These are phyloP conservation scores for Kryphioiulus occultus DNA, from an alignment of 2,888 invertebrate species.

Conservation along the genomic window DNA sequence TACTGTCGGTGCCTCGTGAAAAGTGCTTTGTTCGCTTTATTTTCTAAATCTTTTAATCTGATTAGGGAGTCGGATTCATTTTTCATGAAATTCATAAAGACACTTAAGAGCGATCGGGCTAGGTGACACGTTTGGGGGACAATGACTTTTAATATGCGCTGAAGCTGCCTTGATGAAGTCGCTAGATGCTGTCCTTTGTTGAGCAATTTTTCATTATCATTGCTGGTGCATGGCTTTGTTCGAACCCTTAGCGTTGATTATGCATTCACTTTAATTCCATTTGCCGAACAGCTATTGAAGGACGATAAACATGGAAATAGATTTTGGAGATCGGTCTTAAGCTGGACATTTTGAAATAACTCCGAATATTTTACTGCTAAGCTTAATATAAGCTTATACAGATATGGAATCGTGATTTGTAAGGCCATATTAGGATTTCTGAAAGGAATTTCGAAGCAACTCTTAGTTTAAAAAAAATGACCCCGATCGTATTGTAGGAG, in stretches of 20 bases:
- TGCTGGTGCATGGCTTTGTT: not conserved
- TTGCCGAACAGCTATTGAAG: not conserved
- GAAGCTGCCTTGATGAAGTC: not conserved
- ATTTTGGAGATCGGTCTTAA: not conserved
- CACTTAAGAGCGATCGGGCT: not conserved
- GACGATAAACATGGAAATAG: not conserved
- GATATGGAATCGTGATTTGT: too few relatives aligned
- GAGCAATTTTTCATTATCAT: not conserved
- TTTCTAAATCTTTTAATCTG: slow-evolving; percentile 17
- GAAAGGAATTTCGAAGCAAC: not conserved
- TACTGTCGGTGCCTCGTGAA: not conserved
- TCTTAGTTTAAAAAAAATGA: not conserved
- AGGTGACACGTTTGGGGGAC: not conserved
- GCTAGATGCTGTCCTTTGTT: not conserved
- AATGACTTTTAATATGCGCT: not conserved
- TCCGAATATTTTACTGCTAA: too few relatives aligned
- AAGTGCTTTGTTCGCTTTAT: slow-evolving; percentile 11
- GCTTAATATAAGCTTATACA: too few relatives aligned
- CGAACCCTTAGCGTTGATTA: not conserved
- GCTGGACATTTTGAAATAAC: not conserved
- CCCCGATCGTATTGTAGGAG: not conserved
- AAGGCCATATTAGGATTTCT: too few relatives aligned
- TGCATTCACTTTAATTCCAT: not conserved
- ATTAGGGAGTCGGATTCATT: slow-evolving; percentile 17
- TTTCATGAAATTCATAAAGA: slow-evolving; percentile 2